phyloP scores from a whole-genome alignment of 2,113 vertebrate genomes.

The Lonchura striata region DNA sequence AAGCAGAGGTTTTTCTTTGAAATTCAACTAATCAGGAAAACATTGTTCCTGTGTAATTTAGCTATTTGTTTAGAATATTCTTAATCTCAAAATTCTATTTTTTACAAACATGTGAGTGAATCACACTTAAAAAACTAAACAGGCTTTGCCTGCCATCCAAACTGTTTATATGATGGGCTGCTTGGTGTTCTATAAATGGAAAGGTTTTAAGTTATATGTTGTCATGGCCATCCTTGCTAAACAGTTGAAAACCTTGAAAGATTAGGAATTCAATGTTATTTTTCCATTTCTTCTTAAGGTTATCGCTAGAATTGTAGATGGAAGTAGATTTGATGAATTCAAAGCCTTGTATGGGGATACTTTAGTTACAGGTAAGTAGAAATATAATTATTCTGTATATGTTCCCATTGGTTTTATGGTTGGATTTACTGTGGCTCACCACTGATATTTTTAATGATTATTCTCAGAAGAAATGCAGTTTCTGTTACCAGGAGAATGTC shows the following conservation, averaged over 20 bases:
- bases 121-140: background rate
- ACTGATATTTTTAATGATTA: background rate
- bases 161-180: background rate
- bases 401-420: background rate
- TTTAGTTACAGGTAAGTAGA: conserved; percentile 88
- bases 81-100: background rate
- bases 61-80: background rate
- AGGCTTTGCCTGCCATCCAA: background rate
- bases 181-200: background rate
- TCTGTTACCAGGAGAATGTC: background rate
- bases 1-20: background rate
- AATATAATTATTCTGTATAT: background rate
- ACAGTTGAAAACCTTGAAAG: background rate
- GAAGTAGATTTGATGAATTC: conserved; percentile 97
- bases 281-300: conserved; percentile 78
- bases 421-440: background rate
- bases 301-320: conserved; percentile 95
- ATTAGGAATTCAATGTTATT: background rate
- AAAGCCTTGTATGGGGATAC: conserved; percentile 98
- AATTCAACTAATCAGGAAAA: background rate
- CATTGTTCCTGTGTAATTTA: background rate
- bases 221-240: background rate
- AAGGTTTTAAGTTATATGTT: background rate
- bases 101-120: background rate
- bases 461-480: background rate